Evolutionary conservation across 2,888 invertebrate genomes (phyloP), one percentile per base, ranked within the genome.

Genomic region (Pharmacophagus antenor): DNA sequence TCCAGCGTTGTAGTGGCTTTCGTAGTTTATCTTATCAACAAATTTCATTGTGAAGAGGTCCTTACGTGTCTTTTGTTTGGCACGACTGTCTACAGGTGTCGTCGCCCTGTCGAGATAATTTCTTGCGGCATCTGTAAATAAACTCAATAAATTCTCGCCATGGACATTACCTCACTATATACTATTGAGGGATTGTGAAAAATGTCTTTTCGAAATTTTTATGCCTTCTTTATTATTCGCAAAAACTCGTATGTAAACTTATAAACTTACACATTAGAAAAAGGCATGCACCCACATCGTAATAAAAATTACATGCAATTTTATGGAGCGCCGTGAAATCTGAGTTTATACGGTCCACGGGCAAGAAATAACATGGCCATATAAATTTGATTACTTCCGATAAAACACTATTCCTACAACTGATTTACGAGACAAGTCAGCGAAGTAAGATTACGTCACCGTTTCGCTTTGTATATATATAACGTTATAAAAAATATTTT

Each of bases 81-180:
- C 77, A 77, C 68, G 67, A 65, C 65, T 67, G 58, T 70, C 74
- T 72, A 80, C 79, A 83, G 78, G 80, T 84, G 84, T 81, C 78
- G 67, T 67, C 72, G 70, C 70, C 64, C 69, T 67, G 69, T 71
- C 65, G 62, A 51, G 65, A 68, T 80, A 71, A 79, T 72, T 67
- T 68, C 64, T 59, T 44, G 65, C 70, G 74, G 74, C 77, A 66
- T 69, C 62, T 59, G 54, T 56, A 60, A 63, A 64, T 58, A 62
- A 61, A 58, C 61, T 65, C 59, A 64, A 47, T 64, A 62, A 47
- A 62, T 55, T 64, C 63, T 62, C 47, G 52, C 22, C 47, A 56
- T 52, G 56, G 46, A 56, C 60, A 58, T 59, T 63, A 41, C 47
- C 18, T 51, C 46, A 51, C 31, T 42, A 55, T 48, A 62, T 25